A percentile compares a stretch with the other conserved stretches of the same genome.
Conservation (phyloP, 37 sponge, comb jelly and placozoan species). For the Agelas oroides region DNA sequence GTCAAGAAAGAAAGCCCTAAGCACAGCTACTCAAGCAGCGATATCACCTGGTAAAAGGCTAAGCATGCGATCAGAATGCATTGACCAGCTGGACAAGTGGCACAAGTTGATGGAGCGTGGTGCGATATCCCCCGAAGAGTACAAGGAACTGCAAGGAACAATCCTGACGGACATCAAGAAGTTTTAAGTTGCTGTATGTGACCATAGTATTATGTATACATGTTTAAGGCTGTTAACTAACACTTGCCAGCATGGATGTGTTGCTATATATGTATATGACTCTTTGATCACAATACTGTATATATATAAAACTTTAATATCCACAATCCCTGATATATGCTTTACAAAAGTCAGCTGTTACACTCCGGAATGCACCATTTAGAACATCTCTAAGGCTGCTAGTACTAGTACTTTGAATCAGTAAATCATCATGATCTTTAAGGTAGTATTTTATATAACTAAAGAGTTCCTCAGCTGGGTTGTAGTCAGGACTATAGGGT, state of each 20-base stretch:
- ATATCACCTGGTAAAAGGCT: conserved; percentile 50
- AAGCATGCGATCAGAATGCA: conserved; percentile 26
- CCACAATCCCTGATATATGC: background rate
- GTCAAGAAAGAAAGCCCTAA: background rate
- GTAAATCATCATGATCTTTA: conserved; percentile 46
- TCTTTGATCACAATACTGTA: background rate
- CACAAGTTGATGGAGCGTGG: conserved; percentile 43
- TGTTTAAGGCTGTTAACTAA: no score
- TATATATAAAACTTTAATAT: background rate
- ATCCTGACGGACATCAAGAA: conserved; percentile 50
- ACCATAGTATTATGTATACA: no score
- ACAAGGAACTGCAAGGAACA: conserved; percentile 26
- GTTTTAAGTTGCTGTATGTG: background rate
- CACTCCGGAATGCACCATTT: conserved; percentile 7
- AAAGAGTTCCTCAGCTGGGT: conserved; percentile 22
- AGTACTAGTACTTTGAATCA: conserved; percentile 4
- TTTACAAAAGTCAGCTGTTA: background rate
- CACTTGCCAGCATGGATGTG: no score
- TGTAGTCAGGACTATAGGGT: conserved; percentile 37
- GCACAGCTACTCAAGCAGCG: background rate
- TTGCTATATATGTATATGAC: no score
- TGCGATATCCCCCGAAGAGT: conserved; percentile 31
- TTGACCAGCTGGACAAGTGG: conserved; percentile 56
- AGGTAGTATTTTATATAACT: conserved; percentile 32
- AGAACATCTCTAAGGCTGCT: background rate